These are phyloP conservation scores for Belonocnema kinseyi DNA, from an alignment of 1,140 invertebrate species.

Conservation along the genomic window DNA sequence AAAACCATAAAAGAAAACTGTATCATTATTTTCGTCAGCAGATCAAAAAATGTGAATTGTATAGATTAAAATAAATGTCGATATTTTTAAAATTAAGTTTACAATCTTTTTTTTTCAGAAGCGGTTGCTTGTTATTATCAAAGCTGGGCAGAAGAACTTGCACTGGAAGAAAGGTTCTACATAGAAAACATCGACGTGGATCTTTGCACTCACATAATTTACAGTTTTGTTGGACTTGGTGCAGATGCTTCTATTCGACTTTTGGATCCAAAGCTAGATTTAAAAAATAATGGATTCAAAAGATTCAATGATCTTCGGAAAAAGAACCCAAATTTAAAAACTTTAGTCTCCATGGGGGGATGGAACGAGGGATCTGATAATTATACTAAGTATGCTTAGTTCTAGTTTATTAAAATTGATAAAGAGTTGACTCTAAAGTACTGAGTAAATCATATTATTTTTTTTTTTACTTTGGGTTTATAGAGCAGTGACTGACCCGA, in stretches of 20 bases:
- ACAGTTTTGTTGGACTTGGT: conserved; percentile 82
- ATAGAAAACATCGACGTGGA: conserved; percentile 78
- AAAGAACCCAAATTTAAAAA: conserved; percentile 81
- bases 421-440: too few species aligned
- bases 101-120: too few species aligned
- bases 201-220: conserved; percentile 85
- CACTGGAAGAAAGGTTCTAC: conserved; percentile 79
- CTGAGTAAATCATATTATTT: too few species aligned
- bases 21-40: too few species aligned
- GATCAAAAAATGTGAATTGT: too few species aligned
- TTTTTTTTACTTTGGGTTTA: too few species aligned
- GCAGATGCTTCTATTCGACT: conserved; percentile 68
- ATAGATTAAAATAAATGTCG: too few species aligned
- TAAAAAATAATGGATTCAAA: conserved; percentile 41
- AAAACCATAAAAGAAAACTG: too few species aligned
- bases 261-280: conserved; percentile 30
- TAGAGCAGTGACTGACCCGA: too few species aligned
- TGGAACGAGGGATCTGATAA: conserved; percentile 85
- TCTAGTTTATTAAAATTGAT: too few species aligned
- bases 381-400: conserved; percentile 74
- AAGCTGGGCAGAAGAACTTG: conserved; percentile 59
- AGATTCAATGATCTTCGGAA: conserved; percentile 79
- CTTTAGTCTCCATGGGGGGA: conserved; percentile 84
- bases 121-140: too few species aligned
- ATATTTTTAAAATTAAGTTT: too few species aligned